Percentiles rank a stretch among this genome's conserved stretches.
These are phyloP conservation scores for Eupithecia centaureata DNA, from an alignment of 2,888 invertebrate genomes.

Conservation along the genomic window DNA sequence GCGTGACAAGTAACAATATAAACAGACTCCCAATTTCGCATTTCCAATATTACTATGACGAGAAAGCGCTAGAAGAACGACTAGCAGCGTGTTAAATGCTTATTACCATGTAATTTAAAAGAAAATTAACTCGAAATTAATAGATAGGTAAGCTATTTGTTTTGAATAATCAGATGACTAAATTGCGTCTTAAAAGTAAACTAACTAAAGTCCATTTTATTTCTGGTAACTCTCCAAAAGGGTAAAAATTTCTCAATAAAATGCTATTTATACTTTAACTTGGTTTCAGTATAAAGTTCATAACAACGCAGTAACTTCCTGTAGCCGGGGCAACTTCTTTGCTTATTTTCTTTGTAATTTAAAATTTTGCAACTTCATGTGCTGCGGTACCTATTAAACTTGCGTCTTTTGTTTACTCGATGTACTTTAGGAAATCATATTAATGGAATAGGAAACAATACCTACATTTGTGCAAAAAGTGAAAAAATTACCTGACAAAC, in stretches of 20 bases:
- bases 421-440: neutral
- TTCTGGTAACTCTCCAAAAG: conserved; percentile 41
- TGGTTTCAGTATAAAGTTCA: conserved; percentile 65
- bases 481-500: neutral
- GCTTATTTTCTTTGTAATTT: conserved; percentile 76
- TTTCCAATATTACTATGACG: too few species aligned
- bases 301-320: conserved; percentile 67
- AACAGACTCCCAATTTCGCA: too few species aligned
- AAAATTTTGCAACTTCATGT: conserved; percentile 69
- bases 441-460: neutral
- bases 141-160: neutral
- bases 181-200: conserved; percentile 8
- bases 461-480: neutral
- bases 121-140: neutral
- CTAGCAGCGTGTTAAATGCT: neutral
- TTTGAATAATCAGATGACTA: too few species aligned
- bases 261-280: conserved; percentile 63
- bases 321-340: conserved; percentile 57
- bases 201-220: conserved; percentile 40
- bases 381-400: conserved; percentile 55
- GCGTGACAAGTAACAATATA: too few species aligned
- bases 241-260: conserved; percentile 47
- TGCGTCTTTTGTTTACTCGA: conserved; percentile 47
- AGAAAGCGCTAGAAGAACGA: neutral
- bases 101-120: neutral